Percentiles rank a stretch among this genome's conserved stretches.
Conservation (phyloP, 2,888 invertebrate species). For the Hesperia comma region DNA sequence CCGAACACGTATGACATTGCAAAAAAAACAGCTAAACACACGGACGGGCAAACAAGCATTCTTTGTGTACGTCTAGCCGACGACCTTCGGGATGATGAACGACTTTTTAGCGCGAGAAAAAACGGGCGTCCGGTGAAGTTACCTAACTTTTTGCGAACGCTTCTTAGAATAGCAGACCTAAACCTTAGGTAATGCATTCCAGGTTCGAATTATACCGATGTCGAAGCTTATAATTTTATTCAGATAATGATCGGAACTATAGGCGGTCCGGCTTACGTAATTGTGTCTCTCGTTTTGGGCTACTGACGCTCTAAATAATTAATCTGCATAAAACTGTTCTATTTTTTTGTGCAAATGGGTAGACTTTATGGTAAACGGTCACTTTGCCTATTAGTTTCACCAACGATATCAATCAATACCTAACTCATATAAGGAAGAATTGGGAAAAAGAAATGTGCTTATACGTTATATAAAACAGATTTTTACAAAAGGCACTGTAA, state of each 20-base stretch:
- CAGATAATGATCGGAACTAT: constrained; percentile 67
- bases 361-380: too few relatives aligned
- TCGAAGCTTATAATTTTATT: constrained; percentile 72
- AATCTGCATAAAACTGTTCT: constrained; percentile 16
- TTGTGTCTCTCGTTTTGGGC: constrained; percentile 41
- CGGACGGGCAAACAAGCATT: constrained; percentile 72
- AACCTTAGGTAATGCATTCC: constrained; percentile 72
- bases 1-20: constrained; percentile 75
- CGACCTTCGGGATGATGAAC: constrained; percentile 79
- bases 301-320: constrained; percentile 43
- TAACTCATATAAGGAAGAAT: too few relatives aligned
- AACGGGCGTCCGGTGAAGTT: constrained; percentile 78
- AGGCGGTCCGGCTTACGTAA: constrained; percentile 50
- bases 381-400: too few relatives aligned
- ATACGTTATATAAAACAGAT: too few relatives aligned
- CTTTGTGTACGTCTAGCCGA: constrained; percentile 79
- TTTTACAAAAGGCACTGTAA: too few relatives aligned
- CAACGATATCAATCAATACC: too few relatives aligned
- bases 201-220: constrained; percentile 64
- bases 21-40: constrained; percentile 73
- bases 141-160: constrained; percentile 76
- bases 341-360: not conserved
- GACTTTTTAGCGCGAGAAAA: constrained; percentile 75
- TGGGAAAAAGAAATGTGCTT: too few relatives aligned
- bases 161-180: constrained; percentile 73